These are phyloP conservation scores for Barypeithes pellucidus DNA, from an alignment of 2,888 invertebrate genomes.

Conservation along the genomic window DNA sequence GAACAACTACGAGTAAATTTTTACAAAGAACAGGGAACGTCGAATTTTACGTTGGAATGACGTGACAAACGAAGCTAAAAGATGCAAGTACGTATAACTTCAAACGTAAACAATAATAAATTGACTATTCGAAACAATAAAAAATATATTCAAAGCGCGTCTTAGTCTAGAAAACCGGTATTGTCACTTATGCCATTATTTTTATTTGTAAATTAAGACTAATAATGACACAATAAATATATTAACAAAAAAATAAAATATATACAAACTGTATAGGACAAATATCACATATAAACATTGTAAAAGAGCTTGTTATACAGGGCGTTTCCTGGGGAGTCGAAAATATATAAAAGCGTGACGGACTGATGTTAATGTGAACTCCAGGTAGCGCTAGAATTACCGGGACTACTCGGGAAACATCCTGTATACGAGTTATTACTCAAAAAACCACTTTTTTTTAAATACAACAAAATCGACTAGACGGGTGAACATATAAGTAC, in stretches of 20 bases:
- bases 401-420: too few species aligned
- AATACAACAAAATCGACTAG: slow-evolving; percentile 52
- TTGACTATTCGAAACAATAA: not conserved
- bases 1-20: slow-evolving; percentile 8
- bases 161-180: not conserved
- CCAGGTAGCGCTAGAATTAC: too few species aligned
- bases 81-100: not conserved
- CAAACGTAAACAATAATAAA: slow-evolving; percentile 13
- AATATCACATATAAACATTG: slow-evolving; percentile 33
- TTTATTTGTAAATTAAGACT: not conserved
- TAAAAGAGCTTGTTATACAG: slow-evolving; percentile 15
- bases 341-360: too few species aligned
- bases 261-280: slow-evolving; percentile 17
- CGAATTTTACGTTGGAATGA: not conserved
- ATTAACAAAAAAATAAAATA: slow-evolving; percentile 31
- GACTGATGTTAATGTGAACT: too few species aligned
- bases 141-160: slow-evolving; percentile 5
- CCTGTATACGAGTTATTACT: slow-evolving; percentile 28
- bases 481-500: slow-evolving; percentile 51
- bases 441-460: slow-evolving; percentile 44
- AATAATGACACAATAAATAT: slow-evolving; percentile 13
- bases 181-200: slow-evolving; percentile 9
- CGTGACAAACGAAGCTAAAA: not conserved
- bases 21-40: not conserved
- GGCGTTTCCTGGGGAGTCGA: too few species aligned